Conservation (phyloP, 2,797 vertebrate genomes). For the Xerus rutilus region DNA sequence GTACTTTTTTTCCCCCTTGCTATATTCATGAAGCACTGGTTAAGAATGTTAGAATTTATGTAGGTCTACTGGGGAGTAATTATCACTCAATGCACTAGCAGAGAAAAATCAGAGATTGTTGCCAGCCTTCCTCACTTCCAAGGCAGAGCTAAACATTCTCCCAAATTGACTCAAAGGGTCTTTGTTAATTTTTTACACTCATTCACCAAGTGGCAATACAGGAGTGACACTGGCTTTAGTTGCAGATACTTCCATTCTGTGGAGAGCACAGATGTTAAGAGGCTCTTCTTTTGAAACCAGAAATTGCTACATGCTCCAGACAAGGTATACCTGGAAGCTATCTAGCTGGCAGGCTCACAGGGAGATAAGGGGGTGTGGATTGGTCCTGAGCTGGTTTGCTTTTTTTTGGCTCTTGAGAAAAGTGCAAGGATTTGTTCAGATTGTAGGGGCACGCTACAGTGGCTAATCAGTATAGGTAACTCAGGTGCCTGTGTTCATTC, state of each 20-base stretch:
- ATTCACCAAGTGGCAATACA: constrained; percentile 37
- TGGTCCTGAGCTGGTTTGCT: not conserved
- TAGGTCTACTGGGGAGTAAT: constrained; percentile 77
- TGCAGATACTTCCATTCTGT: not conserved
- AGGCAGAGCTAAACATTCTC: constrained; percentile 57
- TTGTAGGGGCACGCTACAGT: too few relatives aligned
- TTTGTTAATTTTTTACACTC: constrained; percentile 53
- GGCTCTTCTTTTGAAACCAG: not conserved
- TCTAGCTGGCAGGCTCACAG: not conserved
- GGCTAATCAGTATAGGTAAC: not conserved
- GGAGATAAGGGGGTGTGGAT: not conserved
- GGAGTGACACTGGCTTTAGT: not conserved
- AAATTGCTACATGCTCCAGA: not conserved
- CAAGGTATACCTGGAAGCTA: not conserved
- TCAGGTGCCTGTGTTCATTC: not conserved
- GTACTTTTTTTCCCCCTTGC: constrained; percentile 62
- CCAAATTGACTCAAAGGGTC: constrained; percentile 41
- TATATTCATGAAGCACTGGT: constrained; percentile 76
- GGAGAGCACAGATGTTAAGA: not conserved
- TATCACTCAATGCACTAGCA: constrained; percentile 69
- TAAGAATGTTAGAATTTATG: constrained; percentile 73
- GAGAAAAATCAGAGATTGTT: constrained; percentile 68
- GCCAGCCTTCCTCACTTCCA: constrained; percentile 68
- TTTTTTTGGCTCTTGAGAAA: not conserved
- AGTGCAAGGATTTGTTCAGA: not conserved